Evolutionary conservation across 2,888 invertebrate genomes (phyloP), one percentile per base, ranked within the genome.

Genomic region (Coelinius sp.): DNA sequence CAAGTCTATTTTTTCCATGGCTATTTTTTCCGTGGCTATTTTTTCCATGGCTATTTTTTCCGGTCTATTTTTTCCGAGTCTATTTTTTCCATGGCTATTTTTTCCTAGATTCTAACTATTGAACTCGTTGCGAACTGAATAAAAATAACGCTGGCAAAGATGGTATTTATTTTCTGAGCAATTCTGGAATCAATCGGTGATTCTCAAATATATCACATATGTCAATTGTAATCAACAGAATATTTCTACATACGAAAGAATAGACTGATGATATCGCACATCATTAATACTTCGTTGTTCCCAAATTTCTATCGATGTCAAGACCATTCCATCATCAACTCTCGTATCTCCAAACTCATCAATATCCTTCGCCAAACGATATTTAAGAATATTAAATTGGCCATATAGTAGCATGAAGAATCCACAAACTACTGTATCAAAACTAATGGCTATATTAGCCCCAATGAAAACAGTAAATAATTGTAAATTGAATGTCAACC

Each of bases 371-470:
- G 6, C 20, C n/a, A 41, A 6, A 7, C 41, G 12, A 20, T 22
- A 24, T 7, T 63, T 24, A 0, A 63, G 8, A 12, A 63, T 41
- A 12, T 41, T 41, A 7, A 63, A 38, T 22, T 63, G 63, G 1
- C 20, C 63, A 14, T 24, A 63, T 1, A 63, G 12, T 22, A 41
- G 63, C 22, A 63, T 8, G 8, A 63, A 22, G 6, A 63, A 24
- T 24, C 41, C 63, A 1, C 7, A n/a, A 12, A 63, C 6, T n/a
- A 63, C n/a, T 2, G 63, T 41, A 14, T 63, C 63, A 6, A 41
- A 38, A 7, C 63, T 41, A 63, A 63, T 41, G n/a, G 41, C 24
- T 10, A 63, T 8, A 63, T 63, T 41, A 7, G 63, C 63, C 22
- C 24, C 41, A 1, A 63, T 8, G 2, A 38, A 10, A n/a, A 63